These are phyloP conservation scores for Pelodytes ibericus DNA, from an alignment of 2,797 vertebrate genomes.

Conservation along the genomic window DNA sequence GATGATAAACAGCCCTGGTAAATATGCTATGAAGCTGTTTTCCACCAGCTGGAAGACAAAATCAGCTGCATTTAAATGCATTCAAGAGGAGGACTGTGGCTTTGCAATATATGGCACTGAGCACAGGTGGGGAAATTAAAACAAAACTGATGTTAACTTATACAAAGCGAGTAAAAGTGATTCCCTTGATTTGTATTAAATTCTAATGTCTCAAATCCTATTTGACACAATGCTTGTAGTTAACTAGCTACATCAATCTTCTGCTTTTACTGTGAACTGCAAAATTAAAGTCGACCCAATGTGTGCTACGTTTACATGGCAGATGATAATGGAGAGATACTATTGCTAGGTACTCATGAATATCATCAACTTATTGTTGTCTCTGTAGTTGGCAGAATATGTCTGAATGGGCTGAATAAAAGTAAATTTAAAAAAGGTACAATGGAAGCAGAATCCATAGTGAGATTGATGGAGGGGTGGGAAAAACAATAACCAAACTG, in stretches of 20 bases:
- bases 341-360: no score
- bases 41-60: slow-evolving; percentile 37
- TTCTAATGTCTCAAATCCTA: neutral
- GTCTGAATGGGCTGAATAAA: no score
- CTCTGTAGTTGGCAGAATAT: no score
- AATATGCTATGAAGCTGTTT: slow-evolving; percentile 34
- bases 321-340: no score
- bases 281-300: no score
- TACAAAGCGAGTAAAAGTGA: neutral
- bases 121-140: slow-evolving; percentile 11
- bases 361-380: no score
- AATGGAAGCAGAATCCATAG: no score
- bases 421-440: no score
- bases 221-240: neutral
- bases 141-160: neutral
- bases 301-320: no score
- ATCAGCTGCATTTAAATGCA: slow-evolving; percentile 29
- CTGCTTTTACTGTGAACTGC: neutral
- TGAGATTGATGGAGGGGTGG: no score
- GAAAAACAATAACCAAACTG: no score
- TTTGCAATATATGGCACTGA: slow-evolving; percentile 33
- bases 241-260: neutral
- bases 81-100: slow-evolving; percentile 15
- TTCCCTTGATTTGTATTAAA: neutral
- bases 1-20: slow-evolving; percentile 38